Percentiles rank a stretch among this genome's conserved stretches.
These are phyloP conservation scores for Acanthochromis polyacanthus DNA, from an alignment of 2,113 vertebrate species.

Conservation along the genomic window DNA sequence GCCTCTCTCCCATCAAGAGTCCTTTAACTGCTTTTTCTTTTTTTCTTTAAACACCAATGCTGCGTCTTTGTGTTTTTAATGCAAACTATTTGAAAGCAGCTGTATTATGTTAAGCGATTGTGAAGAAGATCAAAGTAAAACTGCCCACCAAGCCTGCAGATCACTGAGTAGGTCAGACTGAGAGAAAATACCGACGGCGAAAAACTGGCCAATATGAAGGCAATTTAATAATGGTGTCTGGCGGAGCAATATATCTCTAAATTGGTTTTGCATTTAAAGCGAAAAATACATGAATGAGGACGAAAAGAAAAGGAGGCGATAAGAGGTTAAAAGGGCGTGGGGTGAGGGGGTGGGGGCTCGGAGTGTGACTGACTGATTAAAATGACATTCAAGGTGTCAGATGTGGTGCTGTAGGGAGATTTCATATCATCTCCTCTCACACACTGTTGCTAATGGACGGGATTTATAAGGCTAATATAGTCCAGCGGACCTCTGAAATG, in stretches of 20 bases:
- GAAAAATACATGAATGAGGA: constrained; percentile 45
- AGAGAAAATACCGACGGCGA: constrained; percentile 34
- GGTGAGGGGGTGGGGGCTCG: constrained; percentile 47
- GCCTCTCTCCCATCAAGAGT: background rate
- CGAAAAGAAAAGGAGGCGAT: constrained; percentile 41
- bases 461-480: constrained; percentile 68
- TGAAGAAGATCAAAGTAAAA: constrained; percentile 31
- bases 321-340: constrained; percentile 63
- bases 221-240: constrained; percentile 52
- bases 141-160: constrained; percentile 6
- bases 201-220: constrained; percentile 35
- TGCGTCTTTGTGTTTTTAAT: background rate
- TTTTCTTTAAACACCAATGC: background rate
- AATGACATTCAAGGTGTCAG: constrained; percentile 74
- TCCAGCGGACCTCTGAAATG: constrained; percentile 56
- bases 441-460: constrained; percentile 54
- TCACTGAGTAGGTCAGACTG: constrained; percentile 6
- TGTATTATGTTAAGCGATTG: background rate
- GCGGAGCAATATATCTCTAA: constrained; percentile 49
- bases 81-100: background rate
- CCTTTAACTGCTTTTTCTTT: background rate
- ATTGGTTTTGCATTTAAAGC: constrained; percentile 67
- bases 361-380: constrained; percentile 74
- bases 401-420: constrained; percentile 59
- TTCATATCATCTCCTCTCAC: constrained; percentile 59